A percentile compares a stretch with the other conserved stretches of the same genome.
Conservation (phyloP, 2,888 invertebrate species). For the Conus canariensis region DNA sequence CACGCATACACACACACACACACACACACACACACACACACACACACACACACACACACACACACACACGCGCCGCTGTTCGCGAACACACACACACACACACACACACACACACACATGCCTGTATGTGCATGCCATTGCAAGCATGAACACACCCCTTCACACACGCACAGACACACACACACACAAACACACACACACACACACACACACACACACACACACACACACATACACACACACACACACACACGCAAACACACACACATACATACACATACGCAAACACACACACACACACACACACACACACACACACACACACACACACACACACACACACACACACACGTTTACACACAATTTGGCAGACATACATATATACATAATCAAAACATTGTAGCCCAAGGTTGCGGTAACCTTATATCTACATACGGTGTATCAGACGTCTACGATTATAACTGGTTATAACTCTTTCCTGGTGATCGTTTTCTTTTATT, state of each 20-base stretch:
- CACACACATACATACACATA: conserved; percentile 2
- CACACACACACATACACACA: background rate
- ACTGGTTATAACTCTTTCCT: too few species aligned
- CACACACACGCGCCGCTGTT: background rate
- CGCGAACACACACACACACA: background rate
- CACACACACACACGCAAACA: background rate
- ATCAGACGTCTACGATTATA: too few species aligned
- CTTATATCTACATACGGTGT: too few species aligned
- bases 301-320: too few species aligned
- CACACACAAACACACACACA: background rate
- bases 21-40: background rate
- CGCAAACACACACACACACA: background rate
- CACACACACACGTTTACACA: conserved; percentile 1
- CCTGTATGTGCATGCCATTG: background rate
- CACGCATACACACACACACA: background rate
- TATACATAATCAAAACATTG: too few species aligned
- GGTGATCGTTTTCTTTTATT: too few species aligned
- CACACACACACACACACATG: too few species aligned
- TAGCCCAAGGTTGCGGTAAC: too few species aligned
- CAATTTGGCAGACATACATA: background rate
- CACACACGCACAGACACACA: background rate
- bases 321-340: background rate
- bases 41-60: background rate
- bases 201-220: background rate
- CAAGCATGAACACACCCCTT: too few species aligned